Percentiles rank a stretch among this genome's conserved stretches.
Evolutionary conservation across 2,888 invertebrate species (phyloP).

Genomic region (Chelonus formosanus): DNA sequence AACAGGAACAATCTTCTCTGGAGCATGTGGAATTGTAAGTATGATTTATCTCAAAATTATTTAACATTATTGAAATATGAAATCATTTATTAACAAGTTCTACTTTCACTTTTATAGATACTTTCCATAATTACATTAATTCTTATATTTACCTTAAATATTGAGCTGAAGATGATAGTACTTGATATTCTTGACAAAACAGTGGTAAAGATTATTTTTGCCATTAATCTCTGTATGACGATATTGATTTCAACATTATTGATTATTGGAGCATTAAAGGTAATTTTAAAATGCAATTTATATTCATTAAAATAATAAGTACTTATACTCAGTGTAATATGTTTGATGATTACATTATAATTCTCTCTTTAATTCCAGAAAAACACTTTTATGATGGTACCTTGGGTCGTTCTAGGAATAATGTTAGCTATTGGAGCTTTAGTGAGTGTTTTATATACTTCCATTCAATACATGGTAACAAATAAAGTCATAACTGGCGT

Average conservation of each 20-base stretch:
- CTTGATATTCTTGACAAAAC: conserved; percentile 76
- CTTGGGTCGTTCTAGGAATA: conserved; percentile 84
- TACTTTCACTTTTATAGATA: conserved; percentile 61
- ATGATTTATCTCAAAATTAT: conserved; percentile 14
- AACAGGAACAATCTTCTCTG: conserved; percentile 79
- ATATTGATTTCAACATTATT: conserved; percentile 81
- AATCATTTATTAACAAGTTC: too few relatives aligned
- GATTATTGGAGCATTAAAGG: conserved; percentile 79
- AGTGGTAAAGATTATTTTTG: conserved; percentile 80
- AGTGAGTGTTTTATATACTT: conserved; percentile 82
- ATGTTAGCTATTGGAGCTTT: conserved; percentile 81
- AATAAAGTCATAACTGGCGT: conserved; percentile 69
- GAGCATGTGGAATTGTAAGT: conserved; percentile 76
- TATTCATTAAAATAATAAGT: too few relatives aligned
- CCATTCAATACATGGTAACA: conserved; percentile 77
- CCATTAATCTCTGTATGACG: conserved; percentile 83
- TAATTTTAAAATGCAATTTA: conserved; percentile 59
- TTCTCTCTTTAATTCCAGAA: conserved; percentile 68
- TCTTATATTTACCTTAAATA: conserved; percentile 71
- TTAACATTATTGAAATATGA: conserved; percentile 13
- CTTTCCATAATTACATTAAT: conserved; percentile 77
- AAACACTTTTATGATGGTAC: conserved; percentile 83
- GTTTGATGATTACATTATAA: neutral
- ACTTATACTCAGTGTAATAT: too few relatives aligned
- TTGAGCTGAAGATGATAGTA: conserved; percentile 81